Evolutionary conservation across 2,113 vertebrate species (phyloP).

Genomic region (Vanacampus margaritifer): DNA sequence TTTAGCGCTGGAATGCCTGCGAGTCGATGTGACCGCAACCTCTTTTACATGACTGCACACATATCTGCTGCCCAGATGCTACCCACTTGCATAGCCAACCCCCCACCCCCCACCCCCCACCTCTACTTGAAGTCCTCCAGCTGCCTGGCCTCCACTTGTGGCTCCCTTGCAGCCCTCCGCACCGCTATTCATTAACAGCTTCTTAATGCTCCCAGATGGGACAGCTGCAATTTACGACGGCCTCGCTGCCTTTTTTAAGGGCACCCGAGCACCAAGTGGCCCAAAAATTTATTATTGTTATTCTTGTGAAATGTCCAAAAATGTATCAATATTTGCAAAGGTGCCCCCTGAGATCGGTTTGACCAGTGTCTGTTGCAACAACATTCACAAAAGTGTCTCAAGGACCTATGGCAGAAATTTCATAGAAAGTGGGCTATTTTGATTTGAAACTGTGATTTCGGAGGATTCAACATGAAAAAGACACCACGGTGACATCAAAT

Average conservation of each 20-base stretch:
- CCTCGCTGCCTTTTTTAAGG: constrained; percentile 36
- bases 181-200: constrained; percentile 72
- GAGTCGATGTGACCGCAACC: constrained; percentile 35
- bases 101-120: constrained; percentile 14
- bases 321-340: not conserved
- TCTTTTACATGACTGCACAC: constrained; percentile 66
- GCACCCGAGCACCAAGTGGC: no score
- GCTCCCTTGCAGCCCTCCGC: constrained; percentile 46
- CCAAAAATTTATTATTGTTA: not conserved
- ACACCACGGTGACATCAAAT: no score
- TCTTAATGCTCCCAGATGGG: constrained; percentile 74
- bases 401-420: no score
- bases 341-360: no score
- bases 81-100: constrained; percentile 17
- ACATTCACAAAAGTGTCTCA: no score
- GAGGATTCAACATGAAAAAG: no score
- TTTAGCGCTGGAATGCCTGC: not conserved
- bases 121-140: constrained; percentile 34
- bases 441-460: no score
- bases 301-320: not conserved
- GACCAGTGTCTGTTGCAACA: no score
- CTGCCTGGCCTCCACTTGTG: constrained; percentile 60
- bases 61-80: constrained; percentile 66
- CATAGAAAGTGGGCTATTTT: no score
- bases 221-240: constrained; percentile 63